phyloP scores from a whole-genome alignment of 2,797 vertebrate genomes.

The Melanitta fusca region DNA sequence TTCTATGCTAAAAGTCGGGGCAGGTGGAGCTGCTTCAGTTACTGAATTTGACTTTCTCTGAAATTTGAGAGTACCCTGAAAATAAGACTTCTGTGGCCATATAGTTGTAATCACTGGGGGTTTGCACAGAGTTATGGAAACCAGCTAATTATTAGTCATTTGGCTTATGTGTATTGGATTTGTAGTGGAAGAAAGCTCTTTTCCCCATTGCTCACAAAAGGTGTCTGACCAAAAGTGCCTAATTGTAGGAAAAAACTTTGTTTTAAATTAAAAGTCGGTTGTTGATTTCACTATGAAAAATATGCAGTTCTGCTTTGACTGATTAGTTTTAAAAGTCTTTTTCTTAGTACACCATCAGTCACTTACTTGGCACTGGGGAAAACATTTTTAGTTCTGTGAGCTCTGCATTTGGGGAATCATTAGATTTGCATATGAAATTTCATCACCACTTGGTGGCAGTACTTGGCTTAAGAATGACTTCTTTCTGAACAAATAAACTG shows the following conservation, averaged over 20 bases:
- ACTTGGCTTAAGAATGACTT: constrained; percentile 72
- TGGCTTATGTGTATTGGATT: background rate
- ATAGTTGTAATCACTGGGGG: background rate
- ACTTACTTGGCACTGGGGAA: background rate
- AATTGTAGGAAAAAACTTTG: background rate
- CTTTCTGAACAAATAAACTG: background rate
- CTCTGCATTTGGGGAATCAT: accelerated
- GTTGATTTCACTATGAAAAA: background rate
- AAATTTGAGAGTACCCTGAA: background rate
- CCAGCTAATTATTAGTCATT: background rate
- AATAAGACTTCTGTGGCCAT: background rate
- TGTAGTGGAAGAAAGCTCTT: background rate
- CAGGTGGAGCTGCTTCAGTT: background rate
- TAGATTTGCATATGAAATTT: constrained; percentile 32
- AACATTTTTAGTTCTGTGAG: background rate
- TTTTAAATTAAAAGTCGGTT: background rate
- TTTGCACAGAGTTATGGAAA: background rate
- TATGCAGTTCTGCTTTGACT: background rate
- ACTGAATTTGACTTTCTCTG: background rate
- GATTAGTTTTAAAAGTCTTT: background rate
- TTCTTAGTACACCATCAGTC: background rate
- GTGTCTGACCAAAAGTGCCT: background rate
- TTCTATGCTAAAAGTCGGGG: background rate
- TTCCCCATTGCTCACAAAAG: background rate
- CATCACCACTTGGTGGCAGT: constrained; percentile 83